Conservation (phyloP, 2,888 invertebrate species). For the Auanema sp. region DNA sequence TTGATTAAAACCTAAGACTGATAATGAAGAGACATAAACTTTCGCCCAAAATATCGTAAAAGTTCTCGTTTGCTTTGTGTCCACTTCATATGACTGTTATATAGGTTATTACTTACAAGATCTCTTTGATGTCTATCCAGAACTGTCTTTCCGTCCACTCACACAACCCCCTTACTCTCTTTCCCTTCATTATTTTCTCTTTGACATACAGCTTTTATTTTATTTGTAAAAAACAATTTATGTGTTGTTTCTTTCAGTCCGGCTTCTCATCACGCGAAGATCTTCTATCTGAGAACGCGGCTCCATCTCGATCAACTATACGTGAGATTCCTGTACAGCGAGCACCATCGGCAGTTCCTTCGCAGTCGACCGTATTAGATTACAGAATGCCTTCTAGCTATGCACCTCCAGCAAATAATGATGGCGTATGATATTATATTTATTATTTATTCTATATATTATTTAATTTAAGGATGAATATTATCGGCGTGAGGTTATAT, state of each 20-base stretch:
- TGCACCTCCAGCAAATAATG: conserved; percentile 4
- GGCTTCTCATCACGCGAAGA: conserved; percentile 54
- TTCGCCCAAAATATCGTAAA: too few species aligned
- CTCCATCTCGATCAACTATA: conserved; percentile 53
- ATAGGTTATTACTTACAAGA: background rate
- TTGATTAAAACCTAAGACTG: too few species aligned
- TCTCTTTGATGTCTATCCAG: background rate
- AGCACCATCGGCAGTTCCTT: conserved; percentile 51
- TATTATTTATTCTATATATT: background rate
- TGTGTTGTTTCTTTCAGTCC: conserved; percentile 20
- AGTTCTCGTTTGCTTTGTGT: too few species aligned
- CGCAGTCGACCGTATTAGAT: conserved; percentile 41
- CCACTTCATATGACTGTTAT: too few species aligned
- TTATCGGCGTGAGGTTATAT: conserved; percentile 60
- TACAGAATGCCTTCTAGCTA: conserved; percentile 47
- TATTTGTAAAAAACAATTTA: background rate
- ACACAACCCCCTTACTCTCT: background rate
- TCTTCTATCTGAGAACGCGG: conserved; percentile 48
- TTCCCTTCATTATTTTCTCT: background rate
- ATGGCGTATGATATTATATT: conserved; percentile 1
- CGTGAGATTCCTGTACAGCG: conserved; percentile 62
- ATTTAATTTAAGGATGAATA: conserved; percentile 53
- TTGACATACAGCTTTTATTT: background rate
- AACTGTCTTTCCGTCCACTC: background rate
- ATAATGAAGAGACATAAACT: too few species aligned